Evolutionary conservation across 2,113 vertebrate species (phyloP), one percentile per base, ranked within the genome.

Genomic region (Ploceus nigricollis): DNA sequence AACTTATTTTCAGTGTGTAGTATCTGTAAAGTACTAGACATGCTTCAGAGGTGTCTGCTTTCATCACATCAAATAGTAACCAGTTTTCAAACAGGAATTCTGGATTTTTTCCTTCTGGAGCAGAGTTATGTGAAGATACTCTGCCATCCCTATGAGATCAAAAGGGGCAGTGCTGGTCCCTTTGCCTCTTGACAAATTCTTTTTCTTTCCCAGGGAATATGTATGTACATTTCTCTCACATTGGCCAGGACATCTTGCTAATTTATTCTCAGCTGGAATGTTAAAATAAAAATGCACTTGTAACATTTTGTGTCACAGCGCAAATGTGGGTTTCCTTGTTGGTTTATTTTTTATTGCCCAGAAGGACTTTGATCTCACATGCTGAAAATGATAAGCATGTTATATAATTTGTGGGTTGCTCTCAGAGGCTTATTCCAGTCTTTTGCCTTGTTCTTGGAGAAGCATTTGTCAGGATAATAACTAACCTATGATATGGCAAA

Each of bases 331-430:
- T 70, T 90, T 93, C 85, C 90, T 86, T 69, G 47, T 80, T 88
- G 50, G 23, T 30, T 83, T 56, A n/a, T 47, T 45, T 75, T 94
- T 93, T 96, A 94, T 86, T 90, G 69, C 92, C 88, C 45, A 40
- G 71, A 89, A 53, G 96, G 88, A 97, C 96, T 97, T 97, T 84
- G 96, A 60, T 94, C 96, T 60, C 76, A 18, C 18, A 70, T 47
- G 11, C 56, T 80, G 75, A 35, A 53, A 42, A 70, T 7, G 83
- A 92, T 94, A 90, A 88, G 64, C 90, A 9, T 0, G 0, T 51
- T 77, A 48, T 61, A 77, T 86, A 87, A 5, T 20, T 37, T 5
- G 27, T 68, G 70, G 13, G 12, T 76, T 87, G 57, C 45, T 80
- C 40, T 79, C 25, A 30, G 33, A 70, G 25, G 30, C 47, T 90